A percentile compares a stretch with the other conserved stretches of the same genome.
These are phyloP conservation scores for Pelvicachromis taeniatus DNA, from an alignment of 2,113 vertebrate species.

Conservation along the genomic window DNA sequence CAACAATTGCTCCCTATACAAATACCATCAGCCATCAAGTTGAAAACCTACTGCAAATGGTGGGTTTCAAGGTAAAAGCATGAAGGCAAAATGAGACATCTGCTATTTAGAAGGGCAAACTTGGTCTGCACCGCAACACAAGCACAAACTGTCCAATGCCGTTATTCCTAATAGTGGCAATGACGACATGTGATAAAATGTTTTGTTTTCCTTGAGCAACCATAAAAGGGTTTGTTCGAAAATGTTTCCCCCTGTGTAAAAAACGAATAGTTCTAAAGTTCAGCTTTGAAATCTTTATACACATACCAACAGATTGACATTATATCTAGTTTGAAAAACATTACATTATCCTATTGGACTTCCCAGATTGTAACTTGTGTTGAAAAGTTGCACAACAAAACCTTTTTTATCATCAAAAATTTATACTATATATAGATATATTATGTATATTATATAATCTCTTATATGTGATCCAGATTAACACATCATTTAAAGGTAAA, in stretches of 20 bases:
- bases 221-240: neutral
- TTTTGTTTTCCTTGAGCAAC: neutral
- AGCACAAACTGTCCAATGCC: neutral
- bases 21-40: constrained; percentile 46
- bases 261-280: neutral
- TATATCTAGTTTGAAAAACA: neutral
- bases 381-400: neutral
- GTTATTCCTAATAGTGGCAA: neutral
- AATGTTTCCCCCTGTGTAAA: neutral
- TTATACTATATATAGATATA: no score
- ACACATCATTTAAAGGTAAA: constrained; percentile 14
- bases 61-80: neutral
- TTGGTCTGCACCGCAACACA: neutral
- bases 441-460: neutral
- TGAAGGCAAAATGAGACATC: neutral
- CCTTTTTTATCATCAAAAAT: neutral
- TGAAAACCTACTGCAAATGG: neutral
- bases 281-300: neutral
- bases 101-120: neutral
- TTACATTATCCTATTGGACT: neutral
- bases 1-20: constrained; percentile 60
- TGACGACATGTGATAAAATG: neutral
- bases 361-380: neutral
- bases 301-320: neutral
- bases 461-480: constrained; percentile 15